phyloP scores from a whole-genome alignment of 35 echinoderm and acorn worm genomes.

The Amphiura filiformis region DNA sequence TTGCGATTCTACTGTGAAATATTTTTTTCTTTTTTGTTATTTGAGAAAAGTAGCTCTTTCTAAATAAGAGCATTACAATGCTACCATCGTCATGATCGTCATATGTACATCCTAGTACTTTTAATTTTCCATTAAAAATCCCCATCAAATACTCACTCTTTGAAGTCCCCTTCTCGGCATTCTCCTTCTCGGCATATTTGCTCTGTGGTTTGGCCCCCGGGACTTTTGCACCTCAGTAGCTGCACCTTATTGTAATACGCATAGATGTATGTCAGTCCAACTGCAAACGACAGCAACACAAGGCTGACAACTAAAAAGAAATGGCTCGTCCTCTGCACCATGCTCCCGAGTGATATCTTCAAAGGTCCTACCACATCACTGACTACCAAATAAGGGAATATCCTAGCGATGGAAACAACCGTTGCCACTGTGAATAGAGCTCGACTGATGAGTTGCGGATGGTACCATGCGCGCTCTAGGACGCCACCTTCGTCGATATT shows the following conservation, averaged over 20 bases:
- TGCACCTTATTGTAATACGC: slow-evolving; percentile 27
- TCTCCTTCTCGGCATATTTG: not conserved
- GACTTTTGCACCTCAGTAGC: not conserved
- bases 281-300: slow-evolving; percentile 64
- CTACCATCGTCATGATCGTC: too few relatives aligned
- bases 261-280: slow-evolving; percentile 70
- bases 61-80: too few relatives aligned
- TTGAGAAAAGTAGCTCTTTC: too few relatives aligned
- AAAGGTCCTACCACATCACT: slow-evolving; percentile 66
- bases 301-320: slow-evolving; percentile 65
- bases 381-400: slow-evolving; percentile 62
- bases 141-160: not conserved
- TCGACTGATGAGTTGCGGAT: slow-evolving; percentile 45
- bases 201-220: not conserved
- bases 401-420: slow-evolving; percentile 46
- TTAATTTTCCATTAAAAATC: too few relatives aligned
- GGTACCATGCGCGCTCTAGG: slow-evolving; percentile 20
- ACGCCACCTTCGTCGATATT: not conserved
- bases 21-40: too few relatives aligned
- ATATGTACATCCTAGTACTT: too few relatives aligned
- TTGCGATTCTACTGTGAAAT: too few relatives aligned
- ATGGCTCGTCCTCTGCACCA: slow-evolving; percentile 58
- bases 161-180: not conserved
- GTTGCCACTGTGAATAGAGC: slow-evolving; percentile 46
- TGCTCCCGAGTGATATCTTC: slow-evolving; percentile 68